Conservation (phyloP, 2,113 vertebrate genomes). For the Leiothrix lutea region DNA sequence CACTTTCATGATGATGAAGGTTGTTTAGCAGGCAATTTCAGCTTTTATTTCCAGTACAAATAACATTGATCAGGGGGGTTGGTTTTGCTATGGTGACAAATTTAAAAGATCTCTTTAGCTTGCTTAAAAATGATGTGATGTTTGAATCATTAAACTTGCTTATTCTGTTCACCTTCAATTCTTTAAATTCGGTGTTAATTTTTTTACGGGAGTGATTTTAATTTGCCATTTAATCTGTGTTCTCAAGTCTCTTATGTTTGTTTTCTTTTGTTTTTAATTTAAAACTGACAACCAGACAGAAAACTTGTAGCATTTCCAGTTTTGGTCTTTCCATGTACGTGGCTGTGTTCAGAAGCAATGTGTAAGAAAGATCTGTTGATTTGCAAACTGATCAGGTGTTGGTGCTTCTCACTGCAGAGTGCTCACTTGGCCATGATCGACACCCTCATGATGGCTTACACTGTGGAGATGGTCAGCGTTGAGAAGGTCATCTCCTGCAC, state of each 20-base stretch:
- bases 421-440: slow-evolving; percentile 96
- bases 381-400: not conserved
- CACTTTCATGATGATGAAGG: not conserved
- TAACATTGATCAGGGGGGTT: not conserved
- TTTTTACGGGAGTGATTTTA: not conserved
- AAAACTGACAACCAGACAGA: not conserved
- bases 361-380: not conserved
- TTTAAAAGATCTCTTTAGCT: not conserved
- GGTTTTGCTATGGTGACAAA: not conserved
- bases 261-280: not conserved
- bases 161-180: not conserved
- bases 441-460: slow-evolving; percentile 95
- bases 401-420: slow-evolving; percentile 72
- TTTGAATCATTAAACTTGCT: not conserved
- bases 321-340: not conserved
- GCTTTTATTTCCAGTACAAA: not conserved
- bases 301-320: not conserved
- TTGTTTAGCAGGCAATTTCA: not conserved
- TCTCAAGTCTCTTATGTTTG: not conserved
- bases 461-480: slow-evolving; percentile 88
- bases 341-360: not conserved
- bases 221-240: not conserved
- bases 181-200: not conserved
- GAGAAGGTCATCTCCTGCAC: slow-evolving; percentile 89
- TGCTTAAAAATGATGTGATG: not conserved